Base-by-base conservation (phyloP, 2,888 invertebrate genomes). In the Brenthis daphne region DNA sequence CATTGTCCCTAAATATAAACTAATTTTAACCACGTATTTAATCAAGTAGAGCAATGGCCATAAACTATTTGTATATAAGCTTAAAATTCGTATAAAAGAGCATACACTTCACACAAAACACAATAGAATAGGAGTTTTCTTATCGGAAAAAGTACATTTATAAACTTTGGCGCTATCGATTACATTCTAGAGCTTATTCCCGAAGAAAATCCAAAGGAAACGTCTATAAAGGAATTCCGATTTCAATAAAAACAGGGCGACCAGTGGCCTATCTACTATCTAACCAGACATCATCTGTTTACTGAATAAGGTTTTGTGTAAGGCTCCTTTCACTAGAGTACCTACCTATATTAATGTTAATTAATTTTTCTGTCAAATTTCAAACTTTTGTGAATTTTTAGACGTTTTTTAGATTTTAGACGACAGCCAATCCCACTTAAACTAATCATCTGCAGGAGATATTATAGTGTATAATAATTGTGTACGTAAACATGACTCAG, bases 211-310 rank as follows among this genome's bases (percentile, higher is more conserved):
- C 47, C 47, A 58, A 53, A 53, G 20, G 12, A 47, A 43, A 43
- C 29, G 16, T 24, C 51, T 37, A 43, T 24, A 29, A 54, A 66
- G 54, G 58, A 66, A 60, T 60, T 54, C 60, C 66, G 58, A 50
- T 66, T 60, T 47, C 48, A 54, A 60, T 60, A 66, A 66, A 58
- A 66, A 60, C 8, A 20, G 6, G 50, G 33, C 33, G 43, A 51
- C 65, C 57, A 53, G 58, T 58, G 24, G 53, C 57, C 50, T 65
- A 57, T 56, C 65, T 57, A 53, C 51, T 33, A 66, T 66, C 48
- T 54, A 47, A 37, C 63, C 53, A 63, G 43, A 54, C 63, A 43
- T 63, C 63, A 54, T 63, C 24, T 37, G 63, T 43, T 51, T 63
- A 63, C 63, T 43, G 24, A 63, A 63, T 54, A 51, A 33, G 54